Conservation (phyloP, 2,797 vertebrate species). For the Merluccius polli region DNA sequence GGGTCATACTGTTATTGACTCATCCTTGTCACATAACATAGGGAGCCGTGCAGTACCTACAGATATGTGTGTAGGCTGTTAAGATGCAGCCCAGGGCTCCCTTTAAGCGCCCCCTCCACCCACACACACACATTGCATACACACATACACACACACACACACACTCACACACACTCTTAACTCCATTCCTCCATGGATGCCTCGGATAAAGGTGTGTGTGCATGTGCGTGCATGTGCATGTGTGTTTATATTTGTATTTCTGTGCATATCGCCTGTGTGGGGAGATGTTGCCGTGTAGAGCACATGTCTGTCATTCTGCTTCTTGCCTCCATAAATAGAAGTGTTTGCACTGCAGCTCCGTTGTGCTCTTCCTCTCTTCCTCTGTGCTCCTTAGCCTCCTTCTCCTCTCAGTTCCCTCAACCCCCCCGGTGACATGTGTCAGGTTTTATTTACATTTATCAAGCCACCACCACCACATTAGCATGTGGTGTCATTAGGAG, state of each 20-base stretch:
- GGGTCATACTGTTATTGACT: slow-evolving; percentile 27
- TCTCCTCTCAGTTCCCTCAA: slow-evolving; percentile 16
- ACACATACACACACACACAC: not conserved
- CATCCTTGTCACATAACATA: slow-evolving; percentile 38
- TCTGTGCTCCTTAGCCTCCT: slow-evolving; percentile 39
- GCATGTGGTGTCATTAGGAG: slow-evolving; percentile 31
- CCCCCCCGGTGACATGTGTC: slow-evolving; percentile 31
- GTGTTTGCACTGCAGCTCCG: slow-evolving; percentile 51
- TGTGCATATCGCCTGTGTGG: slow-evolving; percentile 16
- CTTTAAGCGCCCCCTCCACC: not conserved
- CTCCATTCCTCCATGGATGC: not conserved
- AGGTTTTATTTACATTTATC: slow-evolving; percentile 42
- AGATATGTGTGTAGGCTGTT: not conserved
- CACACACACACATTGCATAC: not conserved
- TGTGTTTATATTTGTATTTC: slow-evolving; percentile 40
- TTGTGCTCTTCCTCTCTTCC: slow-evolving; percentile 41
- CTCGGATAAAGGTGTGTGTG: slow-evolving; percentile 25
- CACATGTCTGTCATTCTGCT: slow-evolving; percentile 61
- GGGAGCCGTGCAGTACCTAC: not conserved
- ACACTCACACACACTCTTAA: not conserved
- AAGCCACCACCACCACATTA: slow-evolving; percentile 35
- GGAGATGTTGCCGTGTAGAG: slow-evolving; percentile 46
- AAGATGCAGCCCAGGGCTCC: slow-evolving; percentile 6
- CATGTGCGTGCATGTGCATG: slow-evolving; percentile 35
- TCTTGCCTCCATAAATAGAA: slow-evolving; percentile 68